Evolutionary conservation across 2,797 vertebrate genomes (phyloP).

Genomic region (Sebastes taczanowskii): DNA sequence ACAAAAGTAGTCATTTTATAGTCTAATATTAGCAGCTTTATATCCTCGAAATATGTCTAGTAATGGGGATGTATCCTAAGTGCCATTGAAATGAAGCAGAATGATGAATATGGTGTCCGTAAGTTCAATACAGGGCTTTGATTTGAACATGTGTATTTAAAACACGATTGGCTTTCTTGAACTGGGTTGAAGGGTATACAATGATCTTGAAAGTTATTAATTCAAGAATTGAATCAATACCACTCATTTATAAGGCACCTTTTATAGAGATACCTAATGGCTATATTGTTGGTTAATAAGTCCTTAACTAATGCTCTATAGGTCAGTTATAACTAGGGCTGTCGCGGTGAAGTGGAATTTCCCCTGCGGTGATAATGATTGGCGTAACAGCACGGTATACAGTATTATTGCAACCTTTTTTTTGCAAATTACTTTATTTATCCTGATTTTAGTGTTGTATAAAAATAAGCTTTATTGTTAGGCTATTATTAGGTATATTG

Average conservation of each 20-base stretch:
- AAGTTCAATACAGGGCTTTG: neutral
- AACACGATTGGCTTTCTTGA: neutral
- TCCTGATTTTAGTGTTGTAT: no score
- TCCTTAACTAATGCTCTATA: neutral
- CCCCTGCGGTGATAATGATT: no score
- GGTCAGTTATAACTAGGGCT: neutral
- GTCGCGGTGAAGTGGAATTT: no score
- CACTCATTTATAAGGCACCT: neutral
- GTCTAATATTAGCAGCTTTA: neutral
- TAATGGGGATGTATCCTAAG: neutral
- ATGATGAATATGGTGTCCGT: neutral
- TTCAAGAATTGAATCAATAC: neutral
- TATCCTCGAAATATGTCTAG: neutral
- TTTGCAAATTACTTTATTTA: no score
- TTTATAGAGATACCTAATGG: neutral
- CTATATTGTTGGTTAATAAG: neutral
- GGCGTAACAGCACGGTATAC: fast-evolving
- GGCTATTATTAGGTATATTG: no score
- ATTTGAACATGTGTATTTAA: neutral
- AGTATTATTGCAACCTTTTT: no score
- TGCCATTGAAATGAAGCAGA: neutral
- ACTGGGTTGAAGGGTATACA: neutral
- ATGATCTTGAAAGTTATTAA: neutral
- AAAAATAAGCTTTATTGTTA: no score
- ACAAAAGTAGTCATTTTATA: neutral